Evolutionary conservation across 1,140 invertebrate species (phyloP), one percentile per base, ranked within the genome.

Genomic region (Pogonomyrmex barbatus): DNA sequence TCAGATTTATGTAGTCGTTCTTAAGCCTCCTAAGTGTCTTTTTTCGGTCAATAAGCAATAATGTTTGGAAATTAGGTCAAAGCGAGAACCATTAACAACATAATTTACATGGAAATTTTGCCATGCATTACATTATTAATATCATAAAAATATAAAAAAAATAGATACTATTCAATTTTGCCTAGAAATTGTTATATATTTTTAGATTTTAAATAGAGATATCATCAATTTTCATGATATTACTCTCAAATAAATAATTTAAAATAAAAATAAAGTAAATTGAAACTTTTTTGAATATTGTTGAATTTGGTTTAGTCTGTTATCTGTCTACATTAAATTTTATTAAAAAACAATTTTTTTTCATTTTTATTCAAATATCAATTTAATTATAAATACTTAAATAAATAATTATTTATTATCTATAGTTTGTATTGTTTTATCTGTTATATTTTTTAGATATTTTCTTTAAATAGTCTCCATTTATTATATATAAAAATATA

Each of bases 1-100:
- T 79, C 45, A 39, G 17, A 12, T 67, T 6, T 54, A 24, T 39
- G 39, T 36, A 65, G 33, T 17, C 36, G 14, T 79, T 67, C 62
- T 67, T 79, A 67, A 67, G 47, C n/a, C 17, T 54, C 4, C 12
- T 30, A 12, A 54, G 12, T 67, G 12, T 6, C 36, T 67, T 79
- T 63, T 79, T 79, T 79, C 33, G 62, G n/a, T 79, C 62, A 68
- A 30, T 56, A 68, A 68, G 36, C 47, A 52, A 39, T 12, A n/a
- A 65, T 50, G 76, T 65, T 47, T 65, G 12, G 54, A 79, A 79
- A 56, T 79, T 24, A 50, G 62, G 47, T 79, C 62, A 52, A 56
- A 79, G 47, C 50, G 54, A 1, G 36, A 50, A 36, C 54, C 36
- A 75, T 63, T 33, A 52, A 78, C 52, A 58, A 30, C 12, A n/a